Base-by-base conservation (phyloP, 2,113 vertebrate genomes). In the Pelvicachromis taeniatus region DNA sequence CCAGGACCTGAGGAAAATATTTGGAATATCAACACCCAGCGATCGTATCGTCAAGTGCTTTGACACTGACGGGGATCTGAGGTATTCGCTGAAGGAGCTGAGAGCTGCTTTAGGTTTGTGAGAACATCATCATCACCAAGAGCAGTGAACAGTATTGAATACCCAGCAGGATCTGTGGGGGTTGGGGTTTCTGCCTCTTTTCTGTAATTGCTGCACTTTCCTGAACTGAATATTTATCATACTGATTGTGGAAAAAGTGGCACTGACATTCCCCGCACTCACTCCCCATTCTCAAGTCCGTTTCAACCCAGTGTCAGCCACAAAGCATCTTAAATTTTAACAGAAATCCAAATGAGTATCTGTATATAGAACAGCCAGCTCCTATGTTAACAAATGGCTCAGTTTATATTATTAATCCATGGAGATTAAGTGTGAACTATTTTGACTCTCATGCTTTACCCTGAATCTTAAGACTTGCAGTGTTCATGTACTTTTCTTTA, bases 11-110 rank as follows among this genome's bases (percentile, higher is more conserved):
- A 91, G 89, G 50, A 77, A 68, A 31, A 17, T 89, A 21, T 92
- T 95, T 5, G 93, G 94, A 16, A 2, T 56, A 4, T 84, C 78
- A 11, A 48, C 80, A 79, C 95, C 94, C 9, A 92, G 78, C 2
- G 33, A 61, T 50, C 80, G 13, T 1, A 80, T 85, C 35, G 16
- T 95, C 78, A 59, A 84, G 48, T 94, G 92, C 59, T 95, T 91
- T 52, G 96, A 96, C 77, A 78, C 1, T 11, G 87, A 96, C 6
- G 35, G 87, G 59, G 89, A 96, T 85, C 77, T 77, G 78, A 92
- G 84, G 80, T 96, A 91, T 73, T 94, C 93, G 3, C 54, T 93
- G 85, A 61, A 6, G 29, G 96, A 96, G 87, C 93, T 96, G 75
- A 89, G 19, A 59, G 88, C 89, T 48, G 95, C 95, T 29, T 40